phyloP scores from a whole-genome alignment of 2,113 vertebrate genomes.

The Haemorhous mexicanus region DNA sequence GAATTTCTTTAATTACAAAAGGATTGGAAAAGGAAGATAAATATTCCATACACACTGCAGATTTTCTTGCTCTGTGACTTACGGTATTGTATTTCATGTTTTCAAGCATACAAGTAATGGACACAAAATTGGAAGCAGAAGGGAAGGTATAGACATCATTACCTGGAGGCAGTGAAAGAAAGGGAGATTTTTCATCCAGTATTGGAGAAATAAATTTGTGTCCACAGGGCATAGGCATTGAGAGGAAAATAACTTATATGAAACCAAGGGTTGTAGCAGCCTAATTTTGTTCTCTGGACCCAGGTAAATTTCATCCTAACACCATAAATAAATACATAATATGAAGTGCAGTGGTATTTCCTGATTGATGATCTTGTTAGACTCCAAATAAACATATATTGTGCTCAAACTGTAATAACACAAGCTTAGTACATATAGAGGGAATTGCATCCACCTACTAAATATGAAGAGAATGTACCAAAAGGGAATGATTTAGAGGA shows the following conservation, averaged over 20 bases:
- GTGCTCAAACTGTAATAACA: slow-evolving; percentile 19
- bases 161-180: slow-evolving; percentile 16
- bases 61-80: neutral
- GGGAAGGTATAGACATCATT: slow-evolving; percentile 9
- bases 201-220: slow-evolving; percentile 37
- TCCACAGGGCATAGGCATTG: slow-evolving; percentile 25
- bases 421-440: neutral
- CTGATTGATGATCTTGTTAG: slow-evolving; percentile 57
- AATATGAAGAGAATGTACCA: neutral
- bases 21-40: neutral
- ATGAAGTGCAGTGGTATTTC: slow-evolving; percentile 3
- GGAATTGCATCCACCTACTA: neutral
- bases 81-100: slow-evolving; percentile 22
- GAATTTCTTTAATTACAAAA: neutral
- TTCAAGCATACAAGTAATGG: neutral
- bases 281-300: slow-evolving; percentile 45
- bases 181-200: slow-evolving; percentile 5
- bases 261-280: slow-evolving; percentile 27
- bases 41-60: neutral
- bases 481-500: neutral
- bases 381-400: slow-evolving; percentile 25
- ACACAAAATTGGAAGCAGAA: slow-evolving; percentile 36
- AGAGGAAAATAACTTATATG: slow-evolving; percentile 49
- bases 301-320: slow-evolving; percentile 49
- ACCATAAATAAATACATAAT: slow-evolving; percentile 59